These are phyloP conservation scores for Garra rufa DNA, from an alignment of 2,113 vertebrate species.

Conservation along the genomic window DNA sequence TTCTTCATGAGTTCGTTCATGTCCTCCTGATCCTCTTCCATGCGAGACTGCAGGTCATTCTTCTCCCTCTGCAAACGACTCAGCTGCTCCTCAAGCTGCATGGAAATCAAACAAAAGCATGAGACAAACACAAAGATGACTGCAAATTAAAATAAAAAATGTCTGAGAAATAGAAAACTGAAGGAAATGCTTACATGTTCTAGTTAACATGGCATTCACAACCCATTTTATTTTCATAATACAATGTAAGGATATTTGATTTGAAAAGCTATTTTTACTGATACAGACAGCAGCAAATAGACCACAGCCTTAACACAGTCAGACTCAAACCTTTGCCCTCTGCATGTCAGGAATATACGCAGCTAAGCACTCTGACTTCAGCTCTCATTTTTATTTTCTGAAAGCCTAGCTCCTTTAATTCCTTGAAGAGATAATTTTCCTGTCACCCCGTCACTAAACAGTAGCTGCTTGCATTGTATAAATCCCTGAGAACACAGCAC, in stretches of 20 bases:
- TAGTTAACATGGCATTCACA: no score
- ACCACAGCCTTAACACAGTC: neutral
- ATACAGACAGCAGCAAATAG: no score
- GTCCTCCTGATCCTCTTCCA: conserved; percentile 98
- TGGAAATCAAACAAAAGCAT: neutral
- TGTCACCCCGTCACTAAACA: conserved; percentile 13
- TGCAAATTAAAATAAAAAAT: conserved; percentile 10
- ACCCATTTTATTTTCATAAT: no score
- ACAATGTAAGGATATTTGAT: no score
- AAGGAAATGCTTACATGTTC: no score
- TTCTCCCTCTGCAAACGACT: conserved; percentile 96
- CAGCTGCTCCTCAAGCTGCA: conserved; percentile 95
- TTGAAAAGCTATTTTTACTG: no score
- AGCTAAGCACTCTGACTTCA: neutral
- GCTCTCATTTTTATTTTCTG: neutral
- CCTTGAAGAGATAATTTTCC: conserved; percentile 15
- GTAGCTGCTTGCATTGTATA: conserved; percentile 5
- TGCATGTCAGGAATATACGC: neutral
- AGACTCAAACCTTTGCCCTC: neutral
- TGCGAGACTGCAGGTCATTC: conserved; percentile 91
- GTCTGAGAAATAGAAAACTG: neutral
- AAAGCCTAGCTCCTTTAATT: neutral
- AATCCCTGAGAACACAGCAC: conserved; percentile 27
- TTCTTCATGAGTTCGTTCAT: conserved; percentile 99
- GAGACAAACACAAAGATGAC: neutral